A percentile compares a stretch with the other conserved stretches of the same genome.
These are phyloP conservation scores for Anguilla pacifica DNA, from an alignment of 2,797 vertebrate species.

Conservation along the genomic window DNA sequence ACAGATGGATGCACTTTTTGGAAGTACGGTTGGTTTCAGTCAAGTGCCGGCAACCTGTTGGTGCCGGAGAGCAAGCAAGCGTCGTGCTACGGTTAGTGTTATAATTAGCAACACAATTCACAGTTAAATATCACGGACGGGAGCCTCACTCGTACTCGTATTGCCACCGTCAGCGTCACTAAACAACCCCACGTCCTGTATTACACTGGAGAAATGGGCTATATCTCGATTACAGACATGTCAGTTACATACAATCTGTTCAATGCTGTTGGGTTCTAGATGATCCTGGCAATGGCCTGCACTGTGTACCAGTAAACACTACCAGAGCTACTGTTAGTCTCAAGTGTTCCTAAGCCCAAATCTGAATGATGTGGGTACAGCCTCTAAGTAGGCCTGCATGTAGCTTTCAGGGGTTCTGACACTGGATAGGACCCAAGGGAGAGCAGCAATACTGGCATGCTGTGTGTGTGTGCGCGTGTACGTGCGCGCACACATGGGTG, in stretches of 20 bases:
- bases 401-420: too few relatives aligned
- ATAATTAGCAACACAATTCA: constrained; percentile 6
- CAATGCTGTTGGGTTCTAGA: background rate
- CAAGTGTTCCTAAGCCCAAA: constrained; percentile 11
- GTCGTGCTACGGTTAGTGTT: constrained; percentile 29
- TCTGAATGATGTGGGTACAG: background rate
- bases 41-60: background rate
- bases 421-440: background rate
- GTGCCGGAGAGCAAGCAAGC: background rate
- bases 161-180: background rate
- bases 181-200: background rate
- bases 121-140: background rate
- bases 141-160: background rate
- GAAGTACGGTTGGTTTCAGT: background rate
- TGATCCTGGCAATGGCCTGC: background rate
- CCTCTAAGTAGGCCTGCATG: background rate
- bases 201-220: background rate
- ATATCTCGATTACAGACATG: background rate
- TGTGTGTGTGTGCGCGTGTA: too few relatives aligned
- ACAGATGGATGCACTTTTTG: background rate
- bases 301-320: background rate
- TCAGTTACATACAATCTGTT: background rate
- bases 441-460: background rate
- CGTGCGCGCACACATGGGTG: too few relatives aligned
- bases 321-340: background rate